These are phyloP conservation scores for Hydractinia symbiolongicarpus DNA, from an alignment of 30 jellyfish, hydroid and myxozoan species.

Conservation along the genomic window DNA sequence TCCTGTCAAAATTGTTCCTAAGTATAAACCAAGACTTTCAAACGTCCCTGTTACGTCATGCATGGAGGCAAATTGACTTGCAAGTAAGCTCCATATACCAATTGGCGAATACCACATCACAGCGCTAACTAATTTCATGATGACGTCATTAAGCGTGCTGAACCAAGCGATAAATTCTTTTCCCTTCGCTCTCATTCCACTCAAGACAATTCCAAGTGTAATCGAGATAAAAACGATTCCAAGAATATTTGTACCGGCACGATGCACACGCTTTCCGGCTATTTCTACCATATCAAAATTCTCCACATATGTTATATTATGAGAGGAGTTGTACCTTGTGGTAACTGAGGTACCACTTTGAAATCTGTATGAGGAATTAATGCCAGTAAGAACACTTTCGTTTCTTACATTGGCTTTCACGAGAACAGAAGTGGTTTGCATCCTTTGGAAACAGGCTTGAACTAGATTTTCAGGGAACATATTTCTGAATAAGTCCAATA, in stretches of 20 bases:
- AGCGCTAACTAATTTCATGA: slow-evolving; percentile 65
- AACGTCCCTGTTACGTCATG: slow-evolving; percentile 57
- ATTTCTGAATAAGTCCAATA: slow-evolving; percentile 73
- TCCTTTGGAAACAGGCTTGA: slow-evolving; percentile 75
- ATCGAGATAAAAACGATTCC: slow-evolving; percentile 88
- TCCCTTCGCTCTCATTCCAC: slow-evolving; percentile 71
- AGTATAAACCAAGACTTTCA: slow-evolving; percentile 86
- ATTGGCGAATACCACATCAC: slow-evolving; percentile 99
- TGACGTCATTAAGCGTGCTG: slow-evolving; percentile 71
- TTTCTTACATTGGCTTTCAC: slow-evolving; percentile 12
- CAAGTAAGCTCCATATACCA: slow-evolving; percentile 87
- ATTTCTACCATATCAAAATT: slow-evolving; percentile 36
- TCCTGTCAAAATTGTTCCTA: slow-evolving; percentile 81
- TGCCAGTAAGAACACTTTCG: slow-evolving; percentile 20
- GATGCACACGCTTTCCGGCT: slow-evolving; percentile 41
- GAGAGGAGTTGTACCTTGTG: slow-evolving; percentile 1
- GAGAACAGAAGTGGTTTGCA: slow-evolving; percentile 28
- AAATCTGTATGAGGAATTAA: background rate
- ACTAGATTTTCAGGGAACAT: slow-evolving; percentile 89
- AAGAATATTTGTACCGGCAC: slow-evolving; percentile 74
- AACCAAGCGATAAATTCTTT: slow-evolving; percentile 52
- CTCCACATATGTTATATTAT: slow-evolving; percentile 26
- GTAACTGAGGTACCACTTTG: slow-evolving; percentile 23
- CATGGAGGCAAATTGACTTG: slow-evolving; percentile 86
- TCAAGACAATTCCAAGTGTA: slow-evolving; percentile 79